phyloP scores from a whole-genome alignment of 2,888 invertebrate genomes.

The Biston stratarius region DNA sequence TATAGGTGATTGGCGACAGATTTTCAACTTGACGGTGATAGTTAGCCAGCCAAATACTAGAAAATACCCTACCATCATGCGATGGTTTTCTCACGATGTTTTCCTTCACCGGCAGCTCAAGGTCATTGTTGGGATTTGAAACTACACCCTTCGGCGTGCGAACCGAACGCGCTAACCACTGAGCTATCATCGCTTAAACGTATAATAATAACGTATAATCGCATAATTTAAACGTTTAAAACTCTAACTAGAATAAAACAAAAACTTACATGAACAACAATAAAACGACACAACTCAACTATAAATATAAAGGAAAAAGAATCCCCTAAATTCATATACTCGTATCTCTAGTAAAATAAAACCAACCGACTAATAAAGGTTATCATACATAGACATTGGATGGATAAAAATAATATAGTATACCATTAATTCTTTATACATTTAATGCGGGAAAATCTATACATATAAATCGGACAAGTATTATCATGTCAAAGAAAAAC shows the following conservation, averaged over 20 bases:
- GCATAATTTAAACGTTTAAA: neutral
- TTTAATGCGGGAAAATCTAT: neutral
- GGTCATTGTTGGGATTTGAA: too few relatives aligned
- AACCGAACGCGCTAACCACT: too few relatives aligned
- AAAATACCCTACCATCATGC: too few relatives aligned
- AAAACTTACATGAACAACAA: slow-evolving; percentile 15
- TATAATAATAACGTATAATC: too few relatives aligned
- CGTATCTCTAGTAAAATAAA: slow-evolving; percentile 10
- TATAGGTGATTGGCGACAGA: too few relatives aligned
- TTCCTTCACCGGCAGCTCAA: too few relatives aligned
- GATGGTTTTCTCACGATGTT: too few relatives aligned
- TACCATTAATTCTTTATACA: neutral
- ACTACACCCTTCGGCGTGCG: too few relatives aligned
- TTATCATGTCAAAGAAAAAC: slow-evolving; percentile 5
- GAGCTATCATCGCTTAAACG: too few relatives aligned
- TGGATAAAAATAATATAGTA: slow-evolving; percentile 8
- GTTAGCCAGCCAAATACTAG: too few relatives aligned
- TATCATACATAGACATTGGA: slow-evolving; percentile 9
- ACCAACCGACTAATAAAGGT: slow-evolving; percentile 9
- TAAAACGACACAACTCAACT: neutral
- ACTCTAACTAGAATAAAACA: slow-evolving; percentile 17
- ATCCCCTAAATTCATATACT: slow-evolving; percentile 6
- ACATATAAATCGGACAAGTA: neutral
- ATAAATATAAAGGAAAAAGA: slow-evolving; percentile 10
- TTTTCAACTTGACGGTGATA: too few relatives aligned